Percentiles rank a stretch among this genome's conserved stretches.
These are phyloP conservation scores for Chelmon rostratus DNA, from an alignment of 2,797 vertebrate species.

Conservation along the genomic window DNA sequence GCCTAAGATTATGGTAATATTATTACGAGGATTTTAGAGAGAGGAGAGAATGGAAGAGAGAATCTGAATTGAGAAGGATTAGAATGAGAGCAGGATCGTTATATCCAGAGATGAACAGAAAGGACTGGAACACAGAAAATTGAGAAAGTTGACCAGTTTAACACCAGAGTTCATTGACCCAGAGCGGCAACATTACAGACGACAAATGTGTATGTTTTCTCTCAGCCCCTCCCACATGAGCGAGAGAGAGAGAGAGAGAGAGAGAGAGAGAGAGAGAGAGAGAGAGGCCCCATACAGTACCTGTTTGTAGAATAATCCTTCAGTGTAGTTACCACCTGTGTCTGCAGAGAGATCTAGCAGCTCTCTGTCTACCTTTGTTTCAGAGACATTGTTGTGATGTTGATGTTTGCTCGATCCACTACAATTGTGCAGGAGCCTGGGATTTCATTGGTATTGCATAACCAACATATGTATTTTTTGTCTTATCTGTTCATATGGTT, in stretches of 20 bases:
- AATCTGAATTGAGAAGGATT: neutral
- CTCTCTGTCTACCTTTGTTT: conserved; percentile 79
- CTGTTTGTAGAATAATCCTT: conserved; percentile 83
- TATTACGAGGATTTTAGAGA: neutral
- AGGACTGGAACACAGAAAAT: conserved; percentile 62
- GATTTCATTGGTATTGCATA: conserved; percentile 7
- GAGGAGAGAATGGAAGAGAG: neutral
- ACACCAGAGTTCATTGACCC: conserved; percentile 73
- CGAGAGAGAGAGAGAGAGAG: conserved; percentile 9
- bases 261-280: conserved; percentile 30
- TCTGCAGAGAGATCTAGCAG: conserved; percentile 87
- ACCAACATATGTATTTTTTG: neutral
- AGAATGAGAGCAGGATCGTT: conserved; percentile 14
- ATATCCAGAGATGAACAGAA: conserved; percentile 60
- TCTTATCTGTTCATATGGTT: neutral
- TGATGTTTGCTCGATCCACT: conserved; percentile 64
- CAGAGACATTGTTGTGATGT: conserved; percentile 68
- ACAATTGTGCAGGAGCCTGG: conserved; percentile 25
- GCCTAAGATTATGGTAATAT: neutral
- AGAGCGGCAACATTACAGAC: conserved; percentile 44
- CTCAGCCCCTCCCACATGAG: conserved; percentile 32
- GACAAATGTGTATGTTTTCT: conserved; percentile 65
- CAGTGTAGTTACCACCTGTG: conserved; percentile 74
- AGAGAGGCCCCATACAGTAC: conserved; percentile 76
- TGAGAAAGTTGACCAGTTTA: conserved; percentile 54